Percentiles rank a stretch among this genome's conserved stretches.
Evolutionary conservation across 2,113 vertebrate species (phyloP).

Genomic region (Cynoglossus semilaevis): DNA sequence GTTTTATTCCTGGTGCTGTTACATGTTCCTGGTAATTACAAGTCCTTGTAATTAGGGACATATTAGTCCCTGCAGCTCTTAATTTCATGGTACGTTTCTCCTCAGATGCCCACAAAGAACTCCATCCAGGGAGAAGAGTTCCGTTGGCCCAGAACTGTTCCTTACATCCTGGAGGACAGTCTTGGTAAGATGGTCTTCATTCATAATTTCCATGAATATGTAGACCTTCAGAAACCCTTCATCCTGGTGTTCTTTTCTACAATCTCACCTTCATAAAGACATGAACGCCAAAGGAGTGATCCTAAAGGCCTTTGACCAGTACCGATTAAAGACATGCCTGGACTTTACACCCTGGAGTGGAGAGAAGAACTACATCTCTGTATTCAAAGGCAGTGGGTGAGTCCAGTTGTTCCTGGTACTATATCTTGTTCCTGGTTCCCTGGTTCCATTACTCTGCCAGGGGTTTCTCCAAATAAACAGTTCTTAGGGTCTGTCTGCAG

Average conservation of each 20-base stretch:
- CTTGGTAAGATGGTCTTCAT: conserved; percentile 72
- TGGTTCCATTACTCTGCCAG: not conserved
- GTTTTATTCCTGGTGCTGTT: too few relatives aligned
- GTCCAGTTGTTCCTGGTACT: conserved; percentile 12
- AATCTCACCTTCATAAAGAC: conserved; percentile 68
- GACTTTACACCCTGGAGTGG: conserved; percentile 88
- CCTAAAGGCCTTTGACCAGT: conserved; percentile 87
- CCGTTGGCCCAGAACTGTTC: conserved; percentile 83
- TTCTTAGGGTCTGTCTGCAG: conserved; percentile 58
- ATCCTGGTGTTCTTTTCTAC: not conserved
- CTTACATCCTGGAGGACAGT: conserved; percentile 84
- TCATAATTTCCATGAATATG: not conserved
- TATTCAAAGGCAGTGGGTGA: conserved; percentile 88
- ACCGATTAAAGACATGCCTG: conserved; percentile 89
- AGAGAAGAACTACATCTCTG: conserved; percentile 86
- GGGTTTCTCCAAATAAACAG: not conserved
- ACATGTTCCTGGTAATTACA: too few relatives aligned
- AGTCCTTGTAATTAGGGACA: too few relatives aligned
- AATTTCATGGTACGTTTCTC: too few relatives aligned
- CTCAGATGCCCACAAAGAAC: conserved; percentile 69
- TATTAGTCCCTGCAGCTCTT: not conserved
- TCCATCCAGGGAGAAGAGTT: conserved; percentile 81
- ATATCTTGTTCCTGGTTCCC: not conserved
- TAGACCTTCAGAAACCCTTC: not conserved
- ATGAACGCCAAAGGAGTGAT: conserved; percentile 90